Conservation (phyloP, 2,113 vertebrate genomes). For the Sinocyclocheilus grahami region DNA sequence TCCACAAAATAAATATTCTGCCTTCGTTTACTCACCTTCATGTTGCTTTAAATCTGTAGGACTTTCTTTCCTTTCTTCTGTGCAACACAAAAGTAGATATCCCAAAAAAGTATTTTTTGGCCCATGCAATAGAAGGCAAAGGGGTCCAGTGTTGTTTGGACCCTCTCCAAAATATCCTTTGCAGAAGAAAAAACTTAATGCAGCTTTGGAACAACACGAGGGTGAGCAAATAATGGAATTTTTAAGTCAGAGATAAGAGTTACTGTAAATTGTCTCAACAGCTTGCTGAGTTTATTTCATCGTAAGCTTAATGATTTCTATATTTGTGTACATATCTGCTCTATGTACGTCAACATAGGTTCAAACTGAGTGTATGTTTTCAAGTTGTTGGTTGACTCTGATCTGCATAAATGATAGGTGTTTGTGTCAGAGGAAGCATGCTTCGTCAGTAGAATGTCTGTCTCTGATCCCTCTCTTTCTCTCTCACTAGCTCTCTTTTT, state of each 20-base stretch:
- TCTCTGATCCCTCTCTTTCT: background rate
- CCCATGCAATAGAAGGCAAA: background rate
- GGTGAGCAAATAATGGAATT: background rate
- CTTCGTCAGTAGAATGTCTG: slow-evolving; percentile 14
- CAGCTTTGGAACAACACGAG: background rate
- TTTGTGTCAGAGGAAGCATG: slow-evolving; percentile 29
- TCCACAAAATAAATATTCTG: background rate
- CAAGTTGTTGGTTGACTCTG: background rate
- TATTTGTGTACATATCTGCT: background rate
- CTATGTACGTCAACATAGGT: background rate
- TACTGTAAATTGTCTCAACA: background rate
- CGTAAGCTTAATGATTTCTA: background rate
- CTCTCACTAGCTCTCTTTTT: slow-evolving; percentile 1
- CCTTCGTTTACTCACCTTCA: background rate
- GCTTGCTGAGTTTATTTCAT: background rate
- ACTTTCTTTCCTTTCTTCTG: background rate
- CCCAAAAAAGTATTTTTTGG: background rate
- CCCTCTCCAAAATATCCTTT: background rate
- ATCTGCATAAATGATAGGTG: background rate
- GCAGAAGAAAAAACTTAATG: background rate
- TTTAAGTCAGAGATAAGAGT: background rate
- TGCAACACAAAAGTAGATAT: background rate
- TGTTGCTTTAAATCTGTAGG: background rate
- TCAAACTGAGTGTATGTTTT: background rate
- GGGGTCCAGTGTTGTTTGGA: background rate